A percentile compares a stretch with the other conserved stretches of the same genome.
Conservation (phyloP, 2,113 vertebrate species). For the Sciurus niger region DNA sequence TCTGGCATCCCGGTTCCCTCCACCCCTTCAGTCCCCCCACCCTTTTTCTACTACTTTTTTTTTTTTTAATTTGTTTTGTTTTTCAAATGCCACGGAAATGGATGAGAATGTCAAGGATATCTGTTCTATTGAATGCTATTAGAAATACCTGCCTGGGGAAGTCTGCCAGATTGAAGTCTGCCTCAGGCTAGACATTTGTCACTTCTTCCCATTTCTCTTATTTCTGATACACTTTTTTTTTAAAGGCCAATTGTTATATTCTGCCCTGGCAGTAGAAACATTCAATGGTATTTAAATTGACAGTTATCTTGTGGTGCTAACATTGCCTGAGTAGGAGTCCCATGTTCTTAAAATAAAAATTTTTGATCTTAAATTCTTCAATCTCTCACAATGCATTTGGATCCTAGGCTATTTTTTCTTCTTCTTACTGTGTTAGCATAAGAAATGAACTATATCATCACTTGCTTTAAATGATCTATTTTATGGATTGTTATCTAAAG, state of each 20-base stretch:
- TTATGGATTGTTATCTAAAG: conserved; percentile 62
- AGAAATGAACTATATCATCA: conserved; percentile 16
- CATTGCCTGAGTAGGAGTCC: background rate
- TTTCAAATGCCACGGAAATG: conserved; percentile 63
- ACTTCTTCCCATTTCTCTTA: conserved; percentile 64
- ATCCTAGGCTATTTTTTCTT: background rate
- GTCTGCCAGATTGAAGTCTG: conserved; percentile 42
- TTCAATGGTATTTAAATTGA: conserved; percentile 53
- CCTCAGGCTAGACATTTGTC: conserved; percentile 47
- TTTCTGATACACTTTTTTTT: conserved; percentile 44
- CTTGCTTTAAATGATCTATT: conserved; percentile 56
- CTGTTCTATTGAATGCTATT: conserved; percentile 8
- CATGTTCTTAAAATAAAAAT: conserved; percentile 40
- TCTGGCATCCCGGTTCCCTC: background rate
- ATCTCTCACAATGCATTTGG: conserved; percentile 1
- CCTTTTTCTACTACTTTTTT: background rate
- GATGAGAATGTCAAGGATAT: conserved; percentile 45
- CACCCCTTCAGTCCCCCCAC: background rate
- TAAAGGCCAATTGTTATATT: conserved; percentile 43
- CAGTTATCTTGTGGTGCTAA: conserved; percentile 37
- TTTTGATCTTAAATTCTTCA: conserved; percentile 36
- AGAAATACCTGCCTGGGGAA: conserved; percentile 61
- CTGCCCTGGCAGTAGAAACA: conserved; percentile 44
- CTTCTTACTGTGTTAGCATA: conserved; percentile 42
- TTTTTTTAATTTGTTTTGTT: too few species aligned